Base-by-base conservation (phyloP, 2,888 invertebrate species). In the Priocnemis perturbator region DNA sequence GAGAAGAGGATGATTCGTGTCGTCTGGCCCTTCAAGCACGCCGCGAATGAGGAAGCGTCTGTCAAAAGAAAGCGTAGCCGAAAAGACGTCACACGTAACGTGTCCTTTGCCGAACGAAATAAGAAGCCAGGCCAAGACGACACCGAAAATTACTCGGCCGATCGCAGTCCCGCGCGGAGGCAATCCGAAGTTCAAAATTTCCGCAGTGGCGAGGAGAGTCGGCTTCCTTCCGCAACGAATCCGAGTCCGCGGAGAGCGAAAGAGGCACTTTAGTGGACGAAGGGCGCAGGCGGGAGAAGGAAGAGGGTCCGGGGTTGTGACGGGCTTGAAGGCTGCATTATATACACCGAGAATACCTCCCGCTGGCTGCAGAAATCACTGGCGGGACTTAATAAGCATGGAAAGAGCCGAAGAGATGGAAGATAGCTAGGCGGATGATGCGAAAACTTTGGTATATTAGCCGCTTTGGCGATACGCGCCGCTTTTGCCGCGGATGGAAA, bases 371-470 rank as follows among this genome's bases (percentile, higher is more conserved):
- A 85, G 84, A 84, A 87, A 88, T 88, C 88, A 87, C 85, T 83
- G 83, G 81, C 79, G 81, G 83, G 85, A 87, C 86, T 88, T 88
- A 87, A 88, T 88, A 88, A 88, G 86, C 85, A 85, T 81, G 82
- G 79, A 84, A 86, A 86, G 84, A 79, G 81, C 77, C 78, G 78
- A 78, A 84, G 83, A 86, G 83, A 83, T 81, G 76, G 85, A 85
- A 86, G 85, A 86, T 87, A 84, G 83, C 83, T 82, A 82, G 82
- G 76, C 78, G 84, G 87, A 87, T 87, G 88, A 88, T 88, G 88
- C 86, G 87, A 87, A 88, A 89, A 88, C 86, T 89, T 88, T 85
- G 85, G 85, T 86, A 85, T 88, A 87, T 88, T 86, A 88, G 86
- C 83, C 82, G 85, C 85, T 86, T 86, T 82, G 85, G 84, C 85